Base-by-base conservation (phyloP, 2,888 invertebrate species). In the Cryptocephalus moraei region DNA sequence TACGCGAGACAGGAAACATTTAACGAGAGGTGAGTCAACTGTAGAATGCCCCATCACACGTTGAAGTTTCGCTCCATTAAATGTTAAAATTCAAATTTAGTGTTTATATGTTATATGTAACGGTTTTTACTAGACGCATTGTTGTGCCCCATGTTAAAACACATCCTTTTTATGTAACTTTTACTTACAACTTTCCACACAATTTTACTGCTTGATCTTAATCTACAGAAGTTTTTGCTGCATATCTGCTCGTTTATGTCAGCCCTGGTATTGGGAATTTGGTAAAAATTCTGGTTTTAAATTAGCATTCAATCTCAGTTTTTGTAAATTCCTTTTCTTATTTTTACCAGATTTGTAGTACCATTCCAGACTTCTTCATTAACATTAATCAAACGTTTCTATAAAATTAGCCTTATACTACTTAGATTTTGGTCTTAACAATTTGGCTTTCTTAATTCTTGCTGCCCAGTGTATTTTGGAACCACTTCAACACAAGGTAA, bases 401-500 rank as follows among this genome's bases (percentile, higher is more conserved):
- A 22, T 22, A 22, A 22, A 22, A 22, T 22, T 22, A 22, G 22
- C 22, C 22, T 22, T 22, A n/a, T n/a, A 22, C 22, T 22, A 22
- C 22, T 22, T 36, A 36, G 12, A 11, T 36, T n/a, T n/a, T 36
- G 12, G 36, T 11, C 36, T 55, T 58, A 60, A 57, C 59, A 49
- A 56, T 58, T 58, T 56, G 57, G 56, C 54, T 59, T 65, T 63
- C 62, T 62, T 67, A 62, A 62, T 68, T 68, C 81, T 78, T 82
- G 85, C 85, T 84, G 84, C 85, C 79, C 88, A 93, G 92, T 90
- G 87, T 91, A 81, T 92, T 92, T 86, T 92, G 92, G 93, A 92
- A 91, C 83, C 90, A 92, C 88, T 92, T 93, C 89, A 92, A 92
- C 76, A 87, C 91, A 82, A 92, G 93, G 93, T 93, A 92, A 92